A percentile compares a stretch with the other conserved stretches of the same genome.
Evolutionary conservation across 2,888 invertebrate species (phyloP).

Genomic region (Cerastis leucographa): DNA sequence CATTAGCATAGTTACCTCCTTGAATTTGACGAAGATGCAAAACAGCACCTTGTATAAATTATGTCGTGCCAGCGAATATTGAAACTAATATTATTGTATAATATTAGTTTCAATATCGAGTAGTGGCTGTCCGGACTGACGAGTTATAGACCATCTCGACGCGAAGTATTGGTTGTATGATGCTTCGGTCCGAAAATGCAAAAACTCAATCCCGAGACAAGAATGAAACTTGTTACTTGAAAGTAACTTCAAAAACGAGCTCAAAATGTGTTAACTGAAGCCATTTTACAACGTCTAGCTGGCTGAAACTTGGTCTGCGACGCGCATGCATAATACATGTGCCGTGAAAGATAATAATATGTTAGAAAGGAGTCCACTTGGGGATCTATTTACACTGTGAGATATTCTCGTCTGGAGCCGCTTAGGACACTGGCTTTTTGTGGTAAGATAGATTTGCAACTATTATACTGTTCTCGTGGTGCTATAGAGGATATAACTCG

Average conservation of each 20-base stretch:
- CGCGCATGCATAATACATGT: constrained; percentile 61
- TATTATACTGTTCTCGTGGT: neutral
- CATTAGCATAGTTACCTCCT: no score
- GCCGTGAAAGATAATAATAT: constrained; percentile 51
- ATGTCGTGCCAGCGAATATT: no score
- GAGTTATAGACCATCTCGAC: neutral
- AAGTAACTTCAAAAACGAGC: constrained; percentile 49
- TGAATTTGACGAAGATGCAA: no score
- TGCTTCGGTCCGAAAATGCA: neutral
- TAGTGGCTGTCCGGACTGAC: neutral
- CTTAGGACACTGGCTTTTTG: constrained; percentile 9
- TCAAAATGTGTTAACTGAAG: constrained; percentile 58
- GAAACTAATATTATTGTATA: no score
- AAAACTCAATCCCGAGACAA: constrained; percentile 22
- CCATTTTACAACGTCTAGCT: constrained; percentile 60
- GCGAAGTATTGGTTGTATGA: neutral
- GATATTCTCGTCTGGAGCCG: constrained; percentile 30
- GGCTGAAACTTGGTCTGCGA: constrained; percentile 32
- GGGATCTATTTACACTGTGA: constrained; percentile 49
- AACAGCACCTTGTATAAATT: no score
- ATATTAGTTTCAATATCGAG: neutral
- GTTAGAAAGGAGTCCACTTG: constrained; percentile 30
- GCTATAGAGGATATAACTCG: neutral
- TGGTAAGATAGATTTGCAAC: constrained; percentile 2
- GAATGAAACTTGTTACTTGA: constrained; percentile 48